Percentiles rank a stretch among this genome's conserved stretches.
Conservation (phyloP, 2,797 vertebrate genomes). For the Lycodopsis pacificus region DNA sequence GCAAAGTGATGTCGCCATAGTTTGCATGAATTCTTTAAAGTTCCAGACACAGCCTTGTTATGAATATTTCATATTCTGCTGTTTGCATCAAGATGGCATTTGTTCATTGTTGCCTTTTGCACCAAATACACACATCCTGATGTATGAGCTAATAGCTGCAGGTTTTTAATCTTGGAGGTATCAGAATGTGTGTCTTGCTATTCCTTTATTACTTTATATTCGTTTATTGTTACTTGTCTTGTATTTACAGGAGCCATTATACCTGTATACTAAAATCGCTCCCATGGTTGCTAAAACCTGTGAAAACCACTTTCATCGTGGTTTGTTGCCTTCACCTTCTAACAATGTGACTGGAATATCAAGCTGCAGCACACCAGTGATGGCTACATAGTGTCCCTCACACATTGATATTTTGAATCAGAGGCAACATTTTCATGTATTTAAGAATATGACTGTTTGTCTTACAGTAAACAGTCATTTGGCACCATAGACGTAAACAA, state of each 20-base stretch:
- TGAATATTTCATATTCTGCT: conserved; percentile 3
- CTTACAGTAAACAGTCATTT: background rate
- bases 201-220: background rate
- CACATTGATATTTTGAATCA: background rate
- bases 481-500: background rate
- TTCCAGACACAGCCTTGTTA: background rate
- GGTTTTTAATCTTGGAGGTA: background rate
- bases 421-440: background rate
- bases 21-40: background rate
- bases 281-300: background rate
- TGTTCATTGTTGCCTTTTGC: background rate
- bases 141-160: background rate
- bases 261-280: background rate
- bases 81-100: background rate
- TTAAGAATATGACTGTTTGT: background rate
- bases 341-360: background rate
- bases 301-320: background rate
- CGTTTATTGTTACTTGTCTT: background rate
- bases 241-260: background rate
- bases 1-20: background rate
- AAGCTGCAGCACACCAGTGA: background rate
- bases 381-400: background rate
- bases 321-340: background rate
- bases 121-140: background rate
- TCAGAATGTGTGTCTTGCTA: background rate